Evolutionary conservation across 2,888 invertebrate species (phyloP).

Genomic region (Euplexia lucipara): DNA sequence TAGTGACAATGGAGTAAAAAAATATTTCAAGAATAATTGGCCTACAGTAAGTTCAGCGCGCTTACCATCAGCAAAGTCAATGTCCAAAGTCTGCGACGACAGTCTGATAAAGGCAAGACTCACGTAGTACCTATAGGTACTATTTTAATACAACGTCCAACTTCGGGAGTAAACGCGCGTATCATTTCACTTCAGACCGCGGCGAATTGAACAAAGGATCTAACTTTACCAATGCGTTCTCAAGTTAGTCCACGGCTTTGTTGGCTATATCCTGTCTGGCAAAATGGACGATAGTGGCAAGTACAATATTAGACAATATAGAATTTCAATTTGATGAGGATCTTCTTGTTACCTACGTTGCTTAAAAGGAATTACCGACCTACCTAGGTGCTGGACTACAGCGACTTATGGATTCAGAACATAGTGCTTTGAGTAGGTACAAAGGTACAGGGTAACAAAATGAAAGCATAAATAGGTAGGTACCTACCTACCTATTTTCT

Average conservation of each 20-base stretch:
- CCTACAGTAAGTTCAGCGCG: no score
- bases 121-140: not conserved
- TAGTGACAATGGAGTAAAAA: no score
- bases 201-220: slow-evolving; percentile 52
- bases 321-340: slow-evolving; percentile 48
- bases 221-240: slow-evolving; percentile 53
- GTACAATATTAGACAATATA: slow-evolving; percentile 22
- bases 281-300: slow-evolving; percentile 34
- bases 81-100: no score
- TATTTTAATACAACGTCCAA: slow-evolving; percentile 40
- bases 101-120: slow-evolving; percentile 6
- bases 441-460: slow-evolving; percentile 16
- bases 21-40: no score
- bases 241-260: slow-evolving; percentile 34
- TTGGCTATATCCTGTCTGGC: slow-evolving; percentile 36
- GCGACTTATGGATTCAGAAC: no score
- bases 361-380: not conserved
- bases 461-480: no score
- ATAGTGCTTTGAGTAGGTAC: slow-evolving; percentile 4
- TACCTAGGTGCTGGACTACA: no score
- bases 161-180: slow-evolving; percentile 48
- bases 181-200: slow-evolving; percentile 50
- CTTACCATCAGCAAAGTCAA: no score
- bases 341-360: slow-evolving; percentile 15
- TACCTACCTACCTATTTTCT: no score